phyloP scores from a whole-genome alignment of 2,113 vertebrate genomes.

The Silurus asotus region DNA sequence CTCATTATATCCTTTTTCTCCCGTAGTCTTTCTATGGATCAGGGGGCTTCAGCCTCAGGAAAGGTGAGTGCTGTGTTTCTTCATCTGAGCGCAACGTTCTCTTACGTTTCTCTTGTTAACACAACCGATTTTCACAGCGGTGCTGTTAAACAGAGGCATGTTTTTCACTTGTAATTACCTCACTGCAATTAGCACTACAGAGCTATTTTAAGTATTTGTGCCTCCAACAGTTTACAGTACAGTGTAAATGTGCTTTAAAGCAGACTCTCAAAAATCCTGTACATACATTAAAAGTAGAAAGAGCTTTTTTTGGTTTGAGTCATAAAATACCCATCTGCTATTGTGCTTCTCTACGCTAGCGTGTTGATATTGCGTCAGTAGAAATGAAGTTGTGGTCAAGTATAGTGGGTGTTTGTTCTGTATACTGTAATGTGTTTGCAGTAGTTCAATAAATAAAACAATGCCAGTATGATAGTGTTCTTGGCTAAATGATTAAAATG shows the following conservation, averaged over 20 bases:
- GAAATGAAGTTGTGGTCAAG: slow-evolving; percentile 34
- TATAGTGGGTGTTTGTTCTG: slow-evolving; percentile 15
- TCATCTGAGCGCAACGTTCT: slow-evolving; percentile 13
- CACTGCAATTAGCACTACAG: neutral
- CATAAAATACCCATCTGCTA: slow-evolving; percentile 17
- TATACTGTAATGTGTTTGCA: slow-evolving; percentile 43
- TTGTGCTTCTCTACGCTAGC: neutral
- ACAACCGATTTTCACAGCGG: neutral
- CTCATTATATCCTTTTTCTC: slow-evolving; percentile 48
- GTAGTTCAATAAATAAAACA: slow-evolving; percentile 38
- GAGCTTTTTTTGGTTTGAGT: neutral
- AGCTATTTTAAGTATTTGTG: slow-evolving; percentile 1
- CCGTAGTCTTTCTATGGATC: slow-evolving; percentile 71
- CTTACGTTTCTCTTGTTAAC: slow-evolving; percentile 19
- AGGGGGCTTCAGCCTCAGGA: slow-evolving; percentile 71
- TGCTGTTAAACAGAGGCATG: neutral
- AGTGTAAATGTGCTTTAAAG: neutral
- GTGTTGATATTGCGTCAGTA: slow-evolving; percentile 25
- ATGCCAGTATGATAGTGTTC: slow-evolving; percentile 11
- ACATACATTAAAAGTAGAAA: neutral
- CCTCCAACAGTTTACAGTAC: neutral
- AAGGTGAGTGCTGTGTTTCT: slow-evolving; percentile 66
- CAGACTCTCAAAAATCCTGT: neutral
- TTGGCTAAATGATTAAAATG: slow-evolving; percentile 27
- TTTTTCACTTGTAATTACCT: neutral